Evolutionary conservation across 2,113 vertebrate species (phyloP).

Genomic region (Mustela nigripes): DNA sequence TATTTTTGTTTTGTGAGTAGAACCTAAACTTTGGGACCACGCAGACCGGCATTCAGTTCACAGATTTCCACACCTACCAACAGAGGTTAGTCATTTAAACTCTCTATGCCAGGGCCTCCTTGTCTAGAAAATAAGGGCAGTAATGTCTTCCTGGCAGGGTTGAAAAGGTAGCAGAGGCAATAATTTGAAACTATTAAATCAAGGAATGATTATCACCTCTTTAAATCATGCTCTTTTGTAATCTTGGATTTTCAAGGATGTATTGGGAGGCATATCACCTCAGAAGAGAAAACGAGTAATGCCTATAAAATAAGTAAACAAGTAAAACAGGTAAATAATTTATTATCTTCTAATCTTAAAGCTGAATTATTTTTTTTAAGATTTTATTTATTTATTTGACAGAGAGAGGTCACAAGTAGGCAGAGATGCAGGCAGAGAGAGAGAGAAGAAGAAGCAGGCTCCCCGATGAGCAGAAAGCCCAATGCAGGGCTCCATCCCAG

Average conservation of each 20-base stretch:
- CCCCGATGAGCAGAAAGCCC: too few relatives aligned
- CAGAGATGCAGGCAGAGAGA: too few relatives aligned
- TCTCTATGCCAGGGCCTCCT: neutral
- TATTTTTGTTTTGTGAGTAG: neutral
- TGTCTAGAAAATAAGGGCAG: neutral
- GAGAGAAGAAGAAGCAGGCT: too few relatives aligned
- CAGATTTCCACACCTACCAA: neutral
- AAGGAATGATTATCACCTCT: neutral
- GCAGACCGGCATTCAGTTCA: neutral
- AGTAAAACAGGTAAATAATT: neutral
- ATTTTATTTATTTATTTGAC: too few relatives aligned
- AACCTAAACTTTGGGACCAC: neutral
- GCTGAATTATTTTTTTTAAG: neutral
- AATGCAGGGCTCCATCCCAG: too few relatives aligned
- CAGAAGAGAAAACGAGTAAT: neutral
- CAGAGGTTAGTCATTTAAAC: neutral
- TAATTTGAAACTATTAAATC: neutral
- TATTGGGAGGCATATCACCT: neutral
- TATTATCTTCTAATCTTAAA: neutral
- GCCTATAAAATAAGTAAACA: neutral
- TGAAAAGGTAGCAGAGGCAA: neutral
- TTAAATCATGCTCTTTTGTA: neutral
- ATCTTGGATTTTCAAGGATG: neutral
- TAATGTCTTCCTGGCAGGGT: neutral
- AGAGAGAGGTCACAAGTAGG: too few relatives aligned